Evolutionary conservation across 2,888 invertebrate genomes (phyloP).

Genomic region (Tenthredo livida): DNA sequence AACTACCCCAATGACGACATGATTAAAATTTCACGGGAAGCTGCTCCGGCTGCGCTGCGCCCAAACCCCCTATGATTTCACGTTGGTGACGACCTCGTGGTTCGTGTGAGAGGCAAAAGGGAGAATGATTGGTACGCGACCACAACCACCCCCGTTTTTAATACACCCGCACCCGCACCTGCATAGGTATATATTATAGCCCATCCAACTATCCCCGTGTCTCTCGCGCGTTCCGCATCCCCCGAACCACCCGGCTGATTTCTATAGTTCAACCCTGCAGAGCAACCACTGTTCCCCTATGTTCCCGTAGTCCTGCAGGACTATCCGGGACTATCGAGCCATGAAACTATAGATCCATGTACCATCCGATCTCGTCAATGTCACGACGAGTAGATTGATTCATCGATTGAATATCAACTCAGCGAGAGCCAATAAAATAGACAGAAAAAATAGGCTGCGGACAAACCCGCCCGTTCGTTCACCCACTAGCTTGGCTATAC

Average conservation of each 20-base stretch:
- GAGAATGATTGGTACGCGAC: conserved; percentile 76
- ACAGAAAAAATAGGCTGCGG: conserved; percentile 69
- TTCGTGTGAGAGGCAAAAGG: conserved; percentile 54
- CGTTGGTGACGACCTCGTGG: conserved; percentile 49
- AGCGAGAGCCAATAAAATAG: conserved; percentile 69
- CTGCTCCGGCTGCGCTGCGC: conserved; percentile 61
- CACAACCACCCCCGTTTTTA: conserved; percentile 76
- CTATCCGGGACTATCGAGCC: conserved; percentile 38
- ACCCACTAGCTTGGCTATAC: background rate
- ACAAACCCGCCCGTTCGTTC: conserved; percentile 15
- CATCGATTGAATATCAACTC: conserved; percentile 74
- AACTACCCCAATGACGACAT: conserved; percentile 77
- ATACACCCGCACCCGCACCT: conserved; percentile 75
- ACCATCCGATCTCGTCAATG: conserved; percentile 69
- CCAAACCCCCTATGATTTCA: conserved; percentile 43
- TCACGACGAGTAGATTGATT: conserved; percentile 76
- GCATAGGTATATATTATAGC: conserved; percentile 42
- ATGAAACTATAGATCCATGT: conserved; percentile 53
- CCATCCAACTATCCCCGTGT: conserved; percentile 38
- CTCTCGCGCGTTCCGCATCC: conserved; percentile 39
- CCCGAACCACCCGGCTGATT: conserved; percentile 17
- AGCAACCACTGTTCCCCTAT: conserved; percentile 35
- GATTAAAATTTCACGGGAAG: conserved; percentile 77
- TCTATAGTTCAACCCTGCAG: conserved; percentile 39
- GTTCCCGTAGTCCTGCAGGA: conserved; percentile 59